Evolutionary conservation across 1,140 invertebrate genomes (phyloP), one percentile per base, ranked within the genome.

Genomic region (Panonychus citri): DNA sequence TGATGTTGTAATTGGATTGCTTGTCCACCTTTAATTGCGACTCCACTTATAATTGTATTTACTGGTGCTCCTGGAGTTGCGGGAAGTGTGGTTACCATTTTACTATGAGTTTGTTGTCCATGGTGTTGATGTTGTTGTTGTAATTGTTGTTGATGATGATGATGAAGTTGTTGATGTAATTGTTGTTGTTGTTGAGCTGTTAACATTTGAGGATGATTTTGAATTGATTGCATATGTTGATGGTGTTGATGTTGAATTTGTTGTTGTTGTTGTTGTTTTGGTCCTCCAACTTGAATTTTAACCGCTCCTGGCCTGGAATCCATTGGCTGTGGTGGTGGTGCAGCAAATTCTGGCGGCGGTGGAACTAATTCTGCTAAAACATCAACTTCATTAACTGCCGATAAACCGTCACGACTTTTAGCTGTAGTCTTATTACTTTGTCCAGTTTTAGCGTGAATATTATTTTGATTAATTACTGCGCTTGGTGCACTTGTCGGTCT

Each of bases 281-380:
- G 30, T 34, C 30, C 30, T 5, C 30, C 27, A 26, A 51, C 17
- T 53, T 59, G 57, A 13, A 17, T 46, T 17, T 54, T 52, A 21
- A 46, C n/a, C 43, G 21, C 43, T 24, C n/a, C 21, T 46, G n/a
- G 43, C 10, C 43, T 15, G 19, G 43, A 46, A 10, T 57, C 51
- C 50, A 40, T 39, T 57, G 48, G 12, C 21, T 59, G 58, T 5
- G 54, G 39, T 15, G 61, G 37, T 19, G 59, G 55, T 43, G 63
- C 64, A 53, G 62, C 62, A 48, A 65, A 64, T 56, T 64, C 62
- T 1, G 63, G 63, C 25, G 64, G 64, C 26, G 64, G 64, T 52
- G 62, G 62, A 57, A 65, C 60, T 42, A 65, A 40, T 55, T 65
- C 64, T 17, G 60, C 57, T 43, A 61, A 57, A 15, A 61, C 61